These are phyloP conservation scores for Pheosia tremula DNA, from an alignment of 2,888 invertebrate species.

Conservation along the genomic window DNA sequence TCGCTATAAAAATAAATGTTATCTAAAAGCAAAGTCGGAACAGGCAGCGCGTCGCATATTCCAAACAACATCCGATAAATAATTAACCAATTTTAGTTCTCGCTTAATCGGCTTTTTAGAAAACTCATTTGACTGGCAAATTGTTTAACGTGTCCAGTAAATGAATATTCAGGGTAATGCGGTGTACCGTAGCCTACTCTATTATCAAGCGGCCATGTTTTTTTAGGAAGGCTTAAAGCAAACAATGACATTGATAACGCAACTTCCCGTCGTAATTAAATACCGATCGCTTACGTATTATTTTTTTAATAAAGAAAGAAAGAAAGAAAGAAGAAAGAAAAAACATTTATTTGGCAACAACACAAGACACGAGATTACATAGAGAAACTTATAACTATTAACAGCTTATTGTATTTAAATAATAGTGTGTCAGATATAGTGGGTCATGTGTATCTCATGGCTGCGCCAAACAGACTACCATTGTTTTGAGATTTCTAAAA, in stretches of 20 bases:
- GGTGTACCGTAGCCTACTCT: conserved; percentile 23
- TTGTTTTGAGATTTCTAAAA: neutral
- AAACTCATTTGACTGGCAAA: conserved; percentile 81
- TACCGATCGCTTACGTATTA: neutral
- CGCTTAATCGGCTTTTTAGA: conserved; percentile 83
- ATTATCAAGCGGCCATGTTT: conserved; percentile 37
- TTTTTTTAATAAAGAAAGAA: conserved; percentile 3
- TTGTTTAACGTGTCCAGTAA: conserved; percentile 66
- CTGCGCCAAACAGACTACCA: too few species aligned
- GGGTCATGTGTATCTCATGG: too few species aligned
- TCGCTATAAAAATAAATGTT: neutral
- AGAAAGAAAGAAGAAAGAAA: too few species aligned
- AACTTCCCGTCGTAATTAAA: conserved; percentile 5
- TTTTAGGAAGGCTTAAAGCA: conserved; percentile 35
- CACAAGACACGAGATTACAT: too few species aligned
- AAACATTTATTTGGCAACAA: too few species aligned
- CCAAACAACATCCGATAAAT: conserved; percentile 61
- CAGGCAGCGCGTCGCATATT: conserved; percentile 31
- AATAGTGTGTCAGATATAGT: too few species aligned
- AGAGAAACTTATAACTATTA: too few species aligned
- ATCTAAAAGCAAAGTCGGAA: neutral
- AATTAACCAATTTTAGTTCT: conserved; percentile 80
- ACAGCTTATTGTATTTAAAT: too few species aligned
- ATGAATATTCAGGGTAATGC: conserved; percentile 54
- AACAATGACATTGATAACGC: conserved; percentile 23